phyloP scores from a whole-genome alignment of 2,113 vertebrate genomes.

The Papio anubis region DNA sequence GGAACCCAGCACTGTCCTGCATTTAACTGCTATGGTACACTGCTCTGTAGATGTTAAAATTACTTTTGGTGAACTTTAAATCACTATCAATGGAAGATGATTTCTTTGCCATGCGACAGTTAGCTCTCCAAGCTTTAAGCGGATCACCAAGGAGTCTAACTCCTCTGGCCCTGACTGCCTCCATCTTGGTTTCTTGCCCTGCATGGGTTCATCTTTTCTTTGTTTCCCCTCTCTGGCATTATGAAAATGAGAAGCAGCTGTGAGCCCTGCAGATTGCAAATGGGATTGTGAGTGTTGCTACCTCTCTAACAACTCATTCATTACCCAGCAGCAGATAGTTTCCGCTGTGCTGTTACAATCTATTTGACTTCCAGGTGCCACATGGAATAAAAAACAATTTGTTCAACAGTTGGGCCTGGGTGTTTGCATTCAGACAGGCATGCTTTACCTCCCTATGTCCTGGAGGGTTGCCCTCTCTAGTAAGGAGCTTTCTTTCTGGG shows the following conservation, averaged over 20 bases:
- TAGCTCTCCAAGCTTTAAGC: neutral
- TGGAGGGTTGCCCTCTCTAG: neutral
- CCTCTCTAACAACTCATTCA: constrained; percentile 81
- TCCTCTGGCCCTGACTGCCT: neutral
- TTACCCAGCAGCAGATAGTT: constrained; percentile 70
- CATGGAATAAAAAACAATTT: constrained; percentile 70
- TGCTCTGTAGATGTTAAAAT: neutral
- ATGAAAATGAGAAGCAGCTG: constrained; percentile 81
- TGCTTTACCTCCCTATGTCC: neutral
- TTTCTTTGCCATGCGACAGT: neutral
- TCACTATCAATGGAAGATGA: neutral
- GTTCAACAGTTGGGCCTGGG: neutral
- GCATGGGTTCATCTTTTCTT: neutral
- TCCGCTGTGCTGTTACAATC: constrained; percentile 64
- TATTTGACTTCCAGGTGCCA: constrained; percentile 72
- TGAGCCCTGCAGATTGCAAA: constrained; percentile 78
- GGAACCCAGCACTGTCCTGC: neutral
- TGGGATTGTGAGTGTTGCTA: constrained; percentile 71
- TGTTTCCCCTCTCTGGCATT: constrained; percentile 68
- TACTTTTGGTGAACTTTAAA: neutral
- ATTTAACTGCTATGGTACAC: neutral
- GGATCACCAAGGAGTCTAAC: neutral
- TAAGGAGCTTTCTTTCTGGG: neutral
- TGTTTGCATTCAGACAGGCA: constrained; percentile 11
- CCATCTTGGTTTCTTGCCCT: constrained; percentile 10